Percentiles rank a stretch among this genome's conserved stretches.
These are phyloP conservation scores for Hippolais icterina DNA, from an alignment of 2,113 vertebrate genomes.

Conservation along the genomic window DNA sequence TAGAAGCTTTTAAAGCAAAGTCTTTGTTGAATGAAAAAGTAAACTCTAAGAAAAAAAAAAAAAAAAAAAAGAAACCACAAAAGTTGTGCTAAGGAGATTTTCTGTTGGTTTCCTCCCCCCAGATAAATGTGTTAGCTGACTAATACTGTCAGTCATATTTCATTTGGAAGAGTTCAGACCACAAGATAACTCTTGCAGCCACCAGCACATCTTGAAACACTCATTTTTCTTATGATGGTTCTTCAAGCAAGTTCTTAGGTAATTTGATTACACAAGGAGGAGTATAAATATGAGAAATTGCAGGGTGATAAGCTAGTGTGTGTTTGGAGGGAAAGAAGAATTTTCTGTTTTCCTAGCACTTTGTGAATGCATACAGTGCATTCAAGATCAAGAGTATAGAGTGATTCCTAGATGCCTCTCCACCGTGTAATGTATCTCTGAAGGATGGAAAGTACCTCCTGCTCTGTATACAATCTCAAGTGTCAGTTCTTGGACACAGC, in stretches of 20 bases:
- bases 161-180: slow-evolving; percentile 1
- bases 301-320: not conserved
- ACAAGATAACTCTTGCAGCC: slow-evolving; percentile 8
- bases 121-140: not conserved
- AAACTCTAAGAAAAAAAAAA: not conserved
- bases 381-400: not conserved
- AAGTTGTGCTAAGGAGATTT: not conserved
- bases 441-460: not conserved
- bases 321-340: not conserved
- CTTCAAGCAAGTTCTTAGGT: slow-evolving; percentile 51
- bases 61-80: not conserved
- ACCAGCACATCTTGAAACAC: slow-evolving; percentile 36
- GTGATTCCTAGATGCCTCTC: not conserved
- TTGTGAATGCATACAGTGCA: not conserved
- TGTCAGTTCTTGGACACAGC: not conserved
- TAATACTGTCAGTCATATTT: slow-evolving; percentile 11
- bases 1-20: not conserved
- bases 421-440: not conserved
- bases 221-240: slow-evolving; percentile 33
- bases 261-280: slow-evolving; percentile 21
- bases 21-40: not conserved
- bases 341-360: not conserved
- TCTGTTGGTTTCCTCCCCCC: not conserved
- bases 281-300: not conserved
- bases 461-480: not conserved